Conservation (phyloP, 2,888 invertebrate species). For the Phymatocera aterrima region DNA sequence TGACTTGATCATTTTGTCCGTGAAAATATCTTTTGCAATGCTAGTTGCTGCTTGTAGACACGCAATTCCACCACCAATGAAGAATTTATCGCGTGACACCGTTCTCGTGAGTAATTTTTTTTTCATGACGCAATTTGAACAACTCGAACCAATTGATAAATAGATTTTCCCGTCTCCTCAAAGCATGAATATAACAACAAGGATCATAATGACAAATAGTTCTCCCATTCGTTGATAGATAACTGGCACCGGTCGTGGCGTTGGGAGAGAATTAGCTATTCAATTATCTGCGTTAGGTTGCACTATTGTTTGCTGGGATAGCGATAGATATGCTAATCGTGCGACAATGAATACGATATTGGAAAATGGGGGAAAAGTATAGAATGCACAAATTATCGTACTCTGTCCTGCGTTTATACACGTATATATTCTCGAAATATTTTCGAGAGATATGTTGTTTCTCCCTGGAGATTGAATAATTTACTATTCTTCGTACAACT, state of each 20-base stretch:
- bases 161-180: no score
- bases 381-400: neutral
- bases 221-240: slow-evolving; percentile 59
- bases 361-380: slow-evolving; percentile 66
- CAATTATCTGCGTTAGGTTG: slow-evolving; percentile 64
- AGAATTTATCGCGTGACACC: slow-evolving; percentile 74
- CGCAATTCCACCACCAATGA: slow-evolving; percentile 71
- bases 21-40: slow-evolving; percentile 61
- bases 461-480: no score
- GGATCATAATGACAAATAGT: neutral
- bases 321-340: slow-evolving; percentile 60
- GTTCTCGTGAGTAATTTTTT: slow-evolving; percentile 69
- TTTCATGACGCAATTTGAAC: neutral
- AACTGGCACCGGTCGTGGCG: slow-evolving; percentile 68
- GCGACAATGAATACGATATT: slow-evolving; percentile 61
- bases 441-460: no score
- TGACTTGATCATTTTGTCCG: slow-evolving; percentile 61
- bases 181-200: no score
- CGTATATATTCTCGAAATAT: neutral
- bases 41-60: slow-evolving; percentile 65
- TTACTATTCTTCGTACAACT: neutral
- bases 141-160: neutral
- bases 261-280: slow-evolving; percentile 66
- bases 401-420: neutral
- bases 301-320: slow-evolving; percentile 67